Evolutionary conservation across 2,888 invertebrate species (phyloP), one percentile per base, ranked within the genome.

Genomic region (Minunthozetes semirufus): DNA sequence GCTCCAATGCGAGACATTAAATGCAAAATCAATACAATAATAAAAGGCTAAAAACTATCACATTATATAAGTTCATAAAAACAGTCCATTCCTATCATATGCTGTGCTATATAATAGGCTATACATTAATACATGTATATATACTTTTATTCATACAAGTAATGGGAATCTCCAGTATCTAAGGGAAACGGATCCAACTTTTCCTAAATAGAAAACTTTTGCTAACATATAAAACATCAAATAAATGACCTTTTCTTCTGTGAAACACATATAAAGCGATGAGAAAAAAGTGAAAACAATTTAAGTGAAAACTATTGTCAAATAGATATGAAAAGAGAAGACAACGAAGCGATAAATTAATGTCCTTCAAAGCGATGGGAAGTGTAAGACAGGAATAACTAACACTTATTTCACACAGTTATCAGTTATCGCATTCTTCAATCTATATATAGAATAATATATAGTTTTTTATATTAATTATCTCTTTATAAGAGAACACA

Each of bases 11-110:
- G 59, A 63, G 63, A 63, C 63, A 63, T 63, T 33, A 63, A 63
- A 63, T 63, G 63, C 27, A 27, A 63, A 63, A 63, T 63, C 63
- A 27, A 63, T 63, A 63, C 4, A n/a, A 27, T 25, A n/a, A 59
- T 59, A 59, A 59, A 59, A 59, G 27, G 27, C 25, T 25, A 13
- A 25, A 25, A 59, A 50, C 50, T 50, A 50, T n/a, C 5, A 50
- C n/a, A 19, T 19, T 19, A 17, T 59, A 19, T 25, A 59, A 27
- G 1, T 33, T 19, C 63, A 63, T 27, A 15, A 63, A 63, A 33
- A 33, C 63, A 63, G 33, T 33, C 61, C 6, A n/a, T 15, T 42
- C 9, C 8, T 42, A 11, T 42, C 11, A 4, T 9, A 8, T 13
- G 42, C 42, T 42, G 11, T 42, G 42, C 42, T 42, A 42, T 42